Percentiles rank a stretch among this genome's conserved stretches.
Conservation (phyloP, 2,797 vertebrate species). For the Mastacembelus armatus region DNA sequence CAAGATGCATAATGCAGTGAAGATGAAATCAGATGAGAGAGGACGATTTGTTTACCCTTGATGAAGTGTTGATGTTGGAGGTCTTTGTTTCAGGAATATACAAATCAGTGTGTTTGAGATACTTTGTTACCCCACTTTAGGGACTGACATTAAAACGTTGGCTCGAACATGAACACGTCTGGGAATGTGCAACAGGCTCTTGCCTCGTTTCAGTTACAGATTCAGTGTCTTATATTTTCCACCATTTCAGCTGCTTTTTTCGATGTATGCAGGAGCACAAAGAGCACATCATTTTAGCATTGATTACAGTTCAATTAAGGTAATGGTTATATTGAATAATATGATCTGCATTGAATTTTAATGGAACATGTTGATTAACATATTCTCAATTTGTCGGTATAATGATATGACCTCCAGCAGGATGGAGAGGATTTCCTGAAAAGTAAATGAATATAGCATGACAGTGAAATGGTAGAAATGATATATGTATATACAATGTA, state of each 20-base stretch:
- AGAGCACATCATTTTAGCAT: constrained; percentile 56
- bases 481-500: too few species aligned
- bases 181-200: constrained; percentile 52
- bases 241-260: constrained; percentile 45
- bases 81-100: constrained; percentile 81
- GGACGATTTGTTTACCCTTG: constrained; percentile 74
- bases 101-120: constrained; percentile 81
- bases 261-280: constrained; percentile 17
- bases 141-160: constrained; percentile 60
- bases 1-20: constrained; percentile 64
- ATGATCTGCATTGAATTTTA: constrained; percentile 65
- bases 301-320: constrained; percentile 69
- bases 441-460: constrained; percentile 50
- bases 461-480: constrained; percentile 34
- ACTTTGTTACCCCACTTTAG: constrained; percentile 67
- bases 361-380: constrained; percentile 56
- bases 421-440: constrained; percentile 50
- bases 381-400: constrained; percentile 54
- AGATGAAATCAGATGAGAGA: constrained; percentile 76
- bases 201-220: constrained; percentile 58
- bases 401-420: constrained; percentile 55
- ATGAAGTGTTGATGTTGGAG: constrained; percentile 81
- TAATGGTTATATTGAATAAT: constrained; percentile 66
- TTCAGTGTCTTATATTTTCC: constrained; percentile 48
- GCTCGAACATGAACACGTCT: constrained; percentile 56